Percentiles rank a stretch among this genome's conserved stretches.
These are phyloP conservation scores for Microcebus tavaratra DNA, from an alignment of 2,113 vertebrate genomes.

Conservation along the genomic window DNA sequence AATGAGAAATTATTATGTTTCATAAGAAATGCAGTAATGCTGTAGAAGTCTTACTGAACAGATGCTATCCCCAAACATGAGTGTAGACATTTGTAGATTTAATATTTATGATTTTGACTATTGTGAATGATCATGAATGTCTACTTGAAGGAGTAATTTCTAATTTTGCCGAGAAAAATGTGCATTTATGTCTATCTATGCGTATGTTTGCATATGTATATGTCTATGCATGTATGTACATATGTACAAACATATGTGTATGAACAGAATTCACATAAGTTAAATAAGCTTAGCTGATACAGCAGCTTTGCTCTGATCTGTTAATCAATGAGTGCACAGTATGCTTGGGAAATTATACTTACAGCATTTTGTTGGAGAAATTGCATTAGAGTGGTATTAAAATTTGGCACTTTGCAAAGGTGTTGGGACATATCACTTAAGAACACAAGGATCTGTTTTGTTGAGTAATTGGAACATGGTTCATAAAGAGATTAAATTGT, in stretches of 20 bases:
- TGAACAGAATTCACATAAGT: background rate
- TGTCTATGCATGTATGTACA: background rate
- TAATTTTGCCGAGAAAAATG: background rate
- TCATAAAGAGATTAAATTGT: background rate
- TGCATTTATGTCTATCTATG: background rate
- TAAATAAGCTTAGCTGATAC: background rate
- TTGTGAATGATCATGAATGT: background rate
- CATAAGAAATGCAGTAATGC: background rate
- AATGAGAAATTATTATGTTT: background rate
- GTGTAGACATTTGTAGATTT: background rate
- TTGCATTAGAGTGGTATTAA: background rate
- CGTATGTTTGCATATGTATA: background rate
- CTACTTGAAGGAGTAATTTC: slow-evolving; percentile 1
- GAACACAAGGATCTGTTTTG: slow-evolving; percentile 11
- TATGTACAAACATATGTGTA: background rate
- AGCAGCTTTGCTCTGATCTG: background rate
- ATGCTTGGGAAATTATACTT: slow-evolving; percentile 14
- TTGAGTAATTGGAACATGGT: background rate
- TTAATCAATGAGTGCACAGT: background rate
- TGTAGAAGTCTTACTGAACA: background rate
- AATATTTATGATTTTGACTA: background rate
- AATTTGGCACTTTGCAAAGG: background rate
- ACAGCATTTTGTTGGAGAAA: background rate
- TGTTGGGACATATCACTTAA: background rate
- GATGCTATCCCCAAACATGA: background rate